A percentile compares a stretch with the other conserved stretches of the same genome.
Evolutionary conservation across 1,140 invertebrate genomes (phyloP).

Genomic region (Melanaphis sacchari): DNA sequence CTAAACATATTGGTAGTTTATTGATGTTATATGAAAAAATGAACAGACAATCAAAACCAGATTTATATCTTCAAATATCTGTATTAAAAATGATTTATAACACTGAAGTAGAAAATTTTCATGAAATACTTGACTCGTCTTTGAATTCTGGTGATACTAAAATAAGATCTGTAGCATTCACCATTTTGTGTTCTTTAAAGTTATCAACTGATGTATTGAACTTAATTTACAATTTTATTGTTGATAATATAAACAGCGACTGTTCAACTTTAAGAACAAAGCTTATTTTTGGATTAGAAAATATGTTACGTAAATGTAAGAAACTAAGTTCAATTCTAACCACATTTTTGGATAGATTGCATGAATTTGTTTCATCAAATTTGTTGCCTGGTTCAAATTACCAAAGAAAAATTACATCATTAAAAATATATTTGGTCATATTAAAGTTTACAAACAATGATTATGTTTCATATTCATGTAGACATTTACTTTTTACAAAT

Average conservation of each 20-base stretch:
- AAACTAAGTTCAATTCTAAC: not conserved
- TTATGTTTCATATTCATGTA: slow-evolving; percentile 39
- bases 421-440: slow-evolving; percentile 64
- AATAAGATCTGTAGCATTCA: slow-evolving; percentile 37
- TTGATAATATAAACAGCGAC: slow-evolving; percentile 44
- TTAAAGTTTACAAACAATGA: slow-evolving; percentile 59
- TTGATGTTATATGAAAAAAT: slow-evolving; percentile 53
- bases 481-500: slow-evolving; percentile 47
- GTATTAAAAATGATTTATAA: slow-evolving; percentile 38
- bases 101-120: not conserved
- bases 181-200: slow-evolving; percentile 21
- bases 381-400: slow-evolving; percentile 68
- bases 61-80: slow-evolving; percentile 53
- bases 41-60: not conserved
- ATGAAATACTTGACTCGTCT: slow-evolving; percentile 15
- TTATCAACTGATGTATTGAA: slow-evolving; percentile 9
- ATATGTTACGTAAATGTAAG: slow-evolving; percentile 27
- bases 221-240: slow-evolving; percentile 35
- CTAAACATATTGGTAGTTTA: slow-evolving; percentile 58
- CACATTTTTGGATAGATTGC: slow-evolving; percentile 60
- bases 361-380: slow-evolving; percentile 65
- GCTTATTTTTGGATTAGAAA: slow-evolving; percentile 24
- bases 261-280: slow-evolving; percentile 1
- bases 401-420: slow-evolving; percentile 66
- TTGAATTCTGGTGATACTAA: slow-evolving; percentile 22